Conservation (phyloP, 1,140 invertebrate genomes). For the Brachionus calyciflorus region DNA sequence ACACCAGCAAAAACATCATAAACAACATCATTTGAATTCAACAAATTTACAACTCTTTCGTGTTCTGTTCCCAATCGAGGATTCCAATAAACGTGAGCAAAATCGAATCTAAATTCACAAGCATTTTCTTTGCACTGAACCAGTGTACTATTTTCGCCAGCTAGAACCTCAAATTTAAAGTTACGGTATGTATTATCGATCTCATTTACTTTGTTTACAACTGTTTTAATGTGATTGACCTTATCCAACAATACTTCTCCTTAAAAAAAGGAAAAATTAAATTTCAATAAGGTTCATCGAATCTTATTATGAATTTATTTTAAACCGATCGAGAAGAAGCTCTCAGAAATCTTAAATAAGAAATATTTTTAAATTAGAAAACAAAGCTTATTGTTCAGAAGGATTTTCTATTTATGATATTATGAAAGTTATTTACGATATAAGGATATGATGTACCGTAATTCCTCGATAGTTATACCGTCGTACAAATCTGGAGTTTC, state of each 20-base stretch:
- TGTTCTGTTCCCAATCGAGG: constrained; percentile 79
- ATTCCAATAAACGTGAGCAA: constrained; percentile 96
- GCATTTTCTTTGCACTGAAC: constrained; percentile 79
- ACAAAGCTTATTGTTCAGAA: no score
- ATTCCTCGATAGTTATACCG: no score
- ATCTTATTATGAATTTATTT: no score
- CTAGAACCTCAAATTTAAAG: constrained; percentile 86
- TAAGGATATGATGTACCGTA: no score
- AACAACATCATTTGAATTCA: constrained; percentile 72
- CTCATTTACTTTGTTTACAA: constrained; percentile 82
- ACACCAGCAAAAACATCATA: constrained; percentile 95
- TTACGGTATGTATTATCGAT: constrained; percentile 87
- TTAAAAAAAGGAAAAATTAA: no score
- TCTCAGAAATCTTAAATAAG: no score
- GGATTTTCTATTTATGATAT: no score
- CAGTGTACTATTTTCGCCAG: constrained; percentile 67
- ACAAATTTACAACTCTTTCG: constrained; percentile 69
- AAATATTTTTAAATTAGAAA: no score
- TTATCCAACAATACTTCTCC: constrained; percentile 64
- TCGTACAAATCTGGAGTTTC: no score
- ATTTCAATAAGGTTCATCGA: no score
- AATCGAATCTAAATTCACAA: constrained; percentile 82
- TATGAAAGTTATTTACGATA: no score
- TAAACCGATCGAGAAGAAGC: no score
- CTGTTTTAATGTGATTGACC: constrained; percentile 68